These are phyloP conservation scores for Ptilodon capucinus DNA, from an alignment of 2,888 invertebrate species.

Conservation along the genomic window DNA sequence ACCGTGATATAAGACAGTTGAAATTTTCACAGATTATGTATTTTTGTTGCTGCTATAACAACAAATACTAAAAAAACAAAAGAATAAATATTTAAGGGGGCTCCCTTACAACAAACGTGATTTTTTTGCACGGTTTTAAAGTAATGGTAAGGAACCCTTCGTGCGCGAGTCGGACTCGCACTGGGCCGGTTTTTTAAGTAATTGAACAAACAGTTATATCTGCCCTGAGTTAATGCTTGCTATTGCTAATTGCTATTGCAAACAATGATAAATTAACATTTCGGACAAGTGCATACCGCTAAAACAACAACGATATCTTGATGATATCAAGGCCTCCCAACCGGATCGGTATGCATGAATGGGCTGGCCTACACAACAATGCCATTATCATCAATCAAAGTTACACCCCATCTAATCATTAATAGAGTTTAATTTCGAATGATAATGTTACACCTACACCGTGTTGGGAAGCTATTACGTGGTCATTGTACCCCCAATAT, in stretches of 20 bases:
- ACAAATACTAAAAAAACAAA: too few species aligned
- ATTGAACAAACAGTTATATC: too few species aligned
- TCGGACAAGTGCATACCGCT: conserved; percentile 29
- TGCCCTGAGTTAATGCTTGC: conserved; percentile 12
- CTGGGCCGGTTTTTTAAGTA: too few species aligned
- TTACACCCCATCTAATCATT: background rate
- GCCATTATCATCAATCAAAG: background rate
- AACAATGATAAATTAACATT: conserved; percentile 25
- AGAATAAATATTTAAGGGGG: too few species aligned
- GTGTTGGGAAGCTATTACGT: conserved; percentile 9
- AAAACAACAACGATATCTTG: conserved; percentile 15
- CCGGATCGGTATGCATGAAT: conserved; percentile 36
- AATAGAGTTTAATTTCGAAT: conserved; percentile 3
- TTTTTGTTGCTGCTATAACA: too few species aligned
- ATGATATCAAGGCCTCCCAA: conserved; percentile 35
- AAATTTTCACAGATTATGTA: too few species aligned
- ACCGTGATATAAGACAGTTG: too few species aligned
- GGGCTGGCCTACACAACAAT: conserved; percentile 20
- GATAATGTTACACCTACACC: background rate
- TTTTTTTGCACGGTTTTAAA: too few species aligned
- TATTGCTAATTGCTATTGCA: too few species aligned
- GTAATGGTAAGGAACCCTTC: too few species aligned
- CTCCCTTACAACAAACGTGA: too few species aligned
- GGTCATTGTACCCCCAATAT: conserved; percentile 36
- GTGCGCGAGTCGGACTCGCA: too few species aligned